Conservation (phyloP, 1,140 invertebrate species). For the Polypedilum pembai region DNA sequence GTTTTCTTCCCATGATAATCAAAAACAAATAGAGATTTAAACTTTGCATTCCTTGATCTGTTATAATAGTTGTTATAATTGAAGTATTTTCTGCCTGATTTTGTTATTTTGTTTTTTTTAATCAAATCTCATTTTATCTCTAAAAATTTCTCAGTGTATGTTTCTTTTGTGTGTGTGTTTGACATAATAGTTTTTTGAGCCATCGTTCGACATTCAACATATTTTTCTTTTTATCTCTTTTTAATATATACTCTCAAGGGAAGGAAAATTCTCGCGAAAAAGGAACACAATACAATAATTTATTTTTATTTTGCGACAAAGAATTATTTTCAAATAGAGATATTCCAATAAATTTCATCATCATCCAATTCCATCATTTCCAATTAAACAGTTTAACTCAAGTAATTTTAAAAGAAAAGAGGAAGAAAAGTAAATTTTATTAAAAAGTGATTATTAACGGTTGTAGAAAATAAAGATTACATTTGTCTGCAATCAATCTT, state of each 20-base stretch:
- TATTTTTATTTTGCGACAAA: constrained; percentile 8
- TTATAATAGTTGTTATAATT: neutral
- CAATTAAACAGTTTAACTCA: neutral
- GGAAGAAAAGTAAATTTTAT: no score
- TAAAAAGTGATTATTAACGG: no score
- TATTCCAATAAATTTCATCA: neutral
- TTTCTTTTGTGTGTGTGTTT: neutral
- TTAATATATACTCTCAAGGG: neutral
- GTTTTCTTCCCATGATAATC: constrained; percentile 15
- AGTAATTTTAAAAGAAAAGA: no score
- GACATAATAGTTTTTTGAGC: no score
- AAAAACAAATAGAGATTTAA: constrained; percentile 22
- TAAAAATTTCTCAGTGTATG: neutral
- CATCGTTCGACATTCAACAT: neutral
- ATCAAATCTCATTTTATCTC: neutral
- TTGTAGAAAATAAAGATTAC: neutral
- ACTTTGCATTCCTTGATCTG: neutral
- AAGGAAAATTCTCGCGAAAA: constrained; percentile 17
- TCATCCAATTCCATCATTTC: neutral
- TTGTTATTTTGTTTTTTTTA: neutral
- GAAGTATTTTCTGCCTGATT: neutral
- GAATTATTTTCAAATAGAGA: constrained; percentile 14
- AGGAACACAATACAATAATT: constrained; percentile 18
- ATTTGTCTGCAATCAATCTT: neutral
- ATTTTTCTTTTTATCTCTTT: neutral